Evolutionary conservation across 2,797 vertebrate genomes (phyloP).

Genomic region (Tapirus indicus): DNA sequence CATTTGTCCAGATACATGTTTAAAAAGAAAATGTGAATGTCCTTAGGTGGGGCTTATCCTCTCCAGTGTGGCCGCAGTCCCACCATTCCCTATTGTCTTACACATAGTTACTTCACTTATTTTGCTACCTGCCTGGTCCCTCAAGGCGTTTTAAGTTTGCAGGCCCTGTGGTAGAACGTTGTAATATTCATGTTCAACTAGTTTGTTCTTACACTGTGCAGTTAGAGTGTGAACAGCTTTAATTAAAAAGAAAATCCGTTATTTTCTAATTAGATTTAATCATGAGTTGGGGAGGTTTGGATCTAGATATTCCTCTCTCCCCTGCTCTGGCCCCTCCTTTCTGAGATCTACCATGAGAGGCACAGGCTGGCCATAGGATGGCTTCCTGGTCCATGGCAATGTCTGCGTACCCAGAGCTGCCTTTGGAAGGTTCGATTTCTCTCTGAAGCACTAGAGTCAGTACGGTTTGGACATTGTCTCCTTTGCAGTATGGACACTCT

Average conservation of each 20-base stretch:
- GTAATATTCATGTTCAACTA: neutral
- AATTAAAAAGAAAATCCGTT: neutral
- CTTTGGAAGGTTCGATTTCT: conserved; percentile 23
- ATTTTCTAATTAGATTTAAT: conserved; percentile 30
- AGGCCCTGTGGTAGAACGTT: neutral
- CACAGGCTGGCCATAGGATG: neutral
- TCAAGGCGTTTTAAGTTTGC: neutral
- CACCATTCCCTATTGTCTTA: neutral
- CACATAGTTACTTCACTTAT: neutral
- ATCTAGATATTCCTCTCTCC: neutral
- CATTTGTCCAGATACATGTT: neutral
- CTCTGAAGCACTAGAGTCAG: neutral
- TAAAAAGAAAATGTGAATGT: neutral
- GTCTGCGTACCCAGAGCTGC: conserved; percentile 15
- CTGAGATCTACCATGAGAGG: neutral
- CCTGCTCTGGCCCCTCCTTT: neutral
- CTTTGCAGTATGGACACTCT: neutral
- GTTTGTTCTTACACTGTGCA: neutral
- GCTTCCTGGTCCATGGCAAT: neutral
- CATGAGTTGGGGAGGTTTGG: neutral
- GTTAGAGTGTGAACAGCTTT: neutral
- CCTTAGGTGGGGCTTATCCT: neutral
- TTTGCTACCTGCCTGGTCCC: neutral
- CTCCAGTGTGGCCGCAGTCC: neutral
- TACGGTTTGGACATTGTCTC: neutral